Evolutionary conservation across 2,888 invertebrate species (phyloP), one percentile per base, ranked within the genome.

Genomic region (Thyatira batis): DNA sequence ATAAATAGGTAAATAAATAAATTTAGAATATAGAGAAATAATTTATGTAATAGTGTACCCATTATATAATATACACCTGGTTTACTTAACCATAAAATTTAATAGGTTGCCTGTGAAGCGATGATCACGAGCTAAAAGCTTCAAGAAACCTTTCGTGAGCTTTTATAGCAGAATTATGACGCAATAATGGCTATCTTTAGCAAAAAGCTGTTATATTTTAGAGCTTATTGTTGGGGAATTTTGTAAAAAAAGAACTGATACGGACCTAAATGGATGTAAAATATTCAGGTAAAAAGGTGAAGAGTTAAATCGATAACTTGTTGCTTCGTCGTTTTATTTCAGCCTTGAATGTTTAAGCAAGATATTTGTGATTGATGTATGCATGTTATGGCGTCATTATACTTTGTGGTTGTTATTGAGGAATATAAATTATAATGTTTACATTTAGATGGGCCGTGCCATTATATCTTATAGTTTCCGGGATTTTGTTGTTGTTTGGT

Each of bases 141-240:
- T 45, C 54, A 51, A 61, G 56, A 44, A 57, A 46, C 61, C 52
- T 56, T 61, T 50, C 53, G n/a, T 10, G n/a, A 4, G n/a, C 58
- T 52, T 62, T 65, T 61, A 66, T 56, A 21, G 33, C 43, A 23
- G 30, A 58, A 49, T 52, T 60, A 54, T 54, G 59, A 50, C 53
- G 49, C 49, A 48, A 53, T 66, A 61, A 64, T 59, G 52, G 59
- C 45, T 59, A 55, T 60, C 51, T 54, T 49, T 51, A 60, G 53
- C 64, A 59, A 66, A 61, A 60, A 59, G 60, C 57, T 66, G 53
- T 49, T 43, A 33, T 54, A 53, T 66, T 54, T 60, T 61, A 60
- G 60, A 61, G 56, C 61, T 45, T 49, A 59, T 51, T 63, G 52
- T 52, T 55, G 52, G 50, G 53, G 33, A 51, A 45, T 39, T 17